Base-by-base conservation (phyloP, 2,797 vertebrate genomes). In the Myiotriccus ornatus region DNA sequence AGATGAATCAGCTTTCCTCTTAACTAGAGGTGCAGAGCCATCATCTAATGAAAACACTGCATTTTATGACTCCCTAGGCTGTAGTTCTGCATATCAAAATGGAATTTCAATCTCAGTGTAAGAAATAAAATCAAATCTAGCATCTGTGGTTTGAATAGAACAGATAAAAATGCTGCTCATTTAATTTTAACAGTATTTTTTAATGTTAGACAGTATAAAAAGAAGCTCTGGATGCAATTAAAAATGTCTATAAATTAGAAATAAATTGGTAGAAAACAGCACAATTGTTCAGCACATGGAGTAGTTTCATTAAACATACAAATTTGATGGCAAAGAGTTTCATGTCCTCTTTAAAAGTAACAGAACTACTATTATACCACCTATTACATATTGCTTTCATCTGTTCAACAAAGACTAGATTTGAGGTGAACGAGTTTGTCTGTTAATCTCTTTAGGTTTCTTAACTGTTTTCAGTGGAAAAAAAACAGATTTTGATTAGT, bases 71-170 rank as follows among this genome's bases (percentile, higher is more conserved):
- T 98, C 98, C 97, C 98, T 77, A 82, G 96, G 87, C 96, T 97
- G 95, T 95, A 97, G 92, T 98, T 98, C 91, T 97, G 97, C 97
- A 98, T 98, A 98, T 97, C 98, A 97, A 98, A 97, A 98, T 55
- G 96, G 97, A 98, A 97, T 98, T 98, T 97, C 96, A 97, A 98
- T 98, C 97, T 98, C 95, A 87, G 76, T 90, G 71, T 94, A 96
- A 97, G 97, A 97, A 97, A 98, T 97, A 97, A 98, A 98, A 98
- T 98, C 71, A 98, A 97, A 97, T 95, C 86, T 96, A 97, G 95
- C 97, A 98, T 98, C 97, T 98, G 97, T 96, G 96, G 73, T 95
- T 97, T 97, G 93, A 97, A 96, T 37, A 95, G 90, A 96, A 97
- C 74, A 95, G 93, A 96, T 88, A 97, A 97, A 97, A 98, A 95